Percentiles rank a stretch among this genome's conserved stretches.
Evolutionary conservation across 2,888 invertebrate species (phyloP).

Genomic region (Linyphia triangularis): DNA sequence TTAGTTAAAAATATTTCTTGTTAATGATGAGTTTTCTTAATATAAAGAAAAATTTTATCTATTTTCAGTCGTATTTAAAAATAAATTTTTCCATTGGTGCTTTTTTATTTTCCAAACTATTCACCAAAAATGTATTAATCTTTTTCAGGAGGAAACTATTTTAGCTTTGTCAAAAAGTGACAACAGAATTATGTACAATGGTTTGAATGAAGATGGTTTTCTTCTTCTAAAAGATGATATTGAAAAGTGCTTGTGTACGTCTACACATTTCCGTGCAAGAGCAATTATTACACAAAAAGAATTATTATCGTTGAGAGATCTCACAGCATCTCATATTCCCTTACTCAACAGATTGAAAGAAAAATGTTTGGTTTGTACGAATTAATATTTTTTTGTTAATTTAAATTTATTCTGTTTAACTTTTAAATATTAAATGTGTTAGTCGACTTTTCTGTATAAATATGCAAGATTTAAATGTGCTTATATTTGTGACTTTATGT

Average conservation of each 20-base stretch:
- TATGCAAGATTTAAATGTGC: background rate
- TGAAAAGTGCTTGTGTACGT: conserved; percentile 47
- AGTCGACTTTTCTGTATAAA: no score
- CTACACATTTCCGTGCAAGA: conserved; percentile 79
- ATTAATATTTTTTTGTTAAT: background rate
- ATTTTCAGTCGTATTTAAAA: no score
- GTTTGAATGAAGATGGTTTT: conserved; percentile 17
- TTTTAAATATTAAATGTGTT: no score
- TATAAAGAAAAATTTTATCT: no score
- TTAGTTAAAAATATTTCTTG: no score
- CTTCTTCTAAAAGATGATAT: conserved; percentile 49
- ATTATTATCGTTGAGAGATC: conserved; percentile 91
- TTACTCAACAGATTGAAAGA: conserved; percentile 89
- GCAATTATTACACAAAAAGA: conserved; percentile 88
- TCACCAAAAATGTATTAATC: no score
- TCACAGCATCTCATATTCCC: conserved; percentile 87
- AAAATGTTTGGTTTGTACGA: conserved; percentile 85
- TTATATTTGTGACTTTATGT: no score
- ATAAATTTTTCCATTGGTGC: no score
- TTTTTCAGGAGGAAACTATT: background rate
- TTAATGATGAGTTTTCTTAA: no score
- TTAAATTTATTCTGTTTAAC: no score
- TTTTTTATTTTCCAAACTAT: no score
- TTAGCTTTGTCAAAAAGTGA: background rate
- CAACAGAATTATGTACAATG: conserved; percentile 8